Evolutionary conservation across 2,113 vertebrate genomes (phyloP).

Genomic region (Corvus hawaiiensis): DNA sequence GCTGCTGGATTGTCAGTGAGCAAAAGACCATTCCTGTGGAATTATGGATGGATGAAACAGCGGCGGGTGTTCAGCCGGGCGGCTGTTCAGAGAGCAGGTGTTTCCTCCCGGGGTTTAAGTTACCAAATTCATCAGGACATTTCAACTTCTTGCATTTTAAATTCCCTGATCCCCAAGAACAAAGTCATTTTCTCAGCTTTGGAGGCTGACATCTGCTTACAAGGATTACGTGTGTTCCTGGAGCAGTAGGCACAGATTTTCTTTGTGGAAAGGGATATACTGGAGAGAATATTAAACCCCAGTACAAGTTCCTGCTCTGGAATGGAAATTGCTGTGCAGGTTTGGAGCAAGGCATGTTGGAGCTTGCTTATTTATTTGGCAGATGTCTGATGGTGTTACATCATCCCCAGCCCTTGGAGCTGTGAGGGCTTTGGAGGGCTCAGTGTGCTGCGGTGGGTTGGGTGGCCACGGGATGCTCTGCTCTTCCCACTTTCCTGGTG

Average conservation of each 20-base stretch:
- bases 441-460: background rate
- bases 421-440: background rate
- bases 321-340: background rate
- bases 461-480: background rate
- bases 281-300: background rate
- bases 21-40: background rate
- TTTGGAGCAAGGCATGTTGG: background rate
- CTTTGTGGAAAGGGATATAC: background rate
- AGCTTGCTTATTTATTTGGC: constrained; percentile 29
- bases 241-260: background rate
- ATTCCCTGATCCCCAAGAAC: constrained; percentile 30
- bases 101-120: constrained; percentile 22
- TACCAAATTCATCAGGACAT: constrained; percentile 12
- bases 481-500: background rate
- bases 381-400: background rate
- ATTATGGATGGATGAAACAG: background rate
- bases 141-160: constrained; percentile 16
- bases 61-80: background rate
- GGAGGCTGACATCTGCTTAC: constrained; percentile 50
- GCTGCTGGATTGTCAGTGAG: background rate
- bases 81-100: constrained; percentile 56
- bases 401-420: background rate
- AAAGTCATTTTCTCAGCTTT: constrained; percentile 60
- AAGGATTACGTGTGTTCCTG: constrained; percentile 52
- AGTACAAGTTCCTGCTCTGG: background rate